Conservation (phyloP, 2,888 invertebrate species). For the Pollenia amentaria region DNA sequence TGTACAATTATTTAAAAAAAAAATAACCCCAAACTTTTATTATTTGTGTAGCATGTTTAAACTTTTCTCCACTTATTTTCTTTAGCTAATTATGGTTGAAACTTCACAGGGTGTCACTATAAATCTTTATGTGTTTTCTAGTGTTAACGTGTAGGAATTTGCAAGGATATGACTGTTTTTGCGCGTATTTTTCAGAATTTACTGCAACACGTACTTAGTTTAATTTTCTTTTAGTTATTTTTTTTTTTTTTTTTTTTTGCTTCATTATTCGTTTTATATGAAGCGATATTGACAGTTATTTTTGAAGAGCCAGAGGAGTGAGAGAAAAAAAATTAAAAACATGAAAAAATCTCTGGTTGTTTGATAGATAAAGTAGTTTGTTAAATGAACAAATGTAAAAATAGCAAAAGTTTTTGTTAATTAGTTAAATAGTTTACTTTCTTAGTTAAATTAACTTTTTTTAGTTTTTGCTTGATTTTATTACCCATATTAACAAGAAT, state of each 20-base stretch:
- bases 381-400: conserved; percentile 46
- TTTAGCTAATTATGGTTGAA: conserved; percentile 55
- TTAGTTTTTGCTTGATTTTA: conserved; percentile 37
- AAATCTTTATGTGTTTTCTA: conserved; percentile 28
- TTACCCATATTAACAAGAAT: conserved; percentile 28
- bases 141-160: conserved; percentile 45
- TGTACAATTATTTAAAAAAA: background rate
- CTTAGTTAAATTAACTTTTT: conserved; percentile 64
- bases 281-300: conserved; percentile 56
- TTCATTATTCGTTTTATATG: background rate
- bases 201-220: conserved; percentile 64
- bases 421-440: conserved; percentile 62
- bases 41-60: conserved; percentile 19
- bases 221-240: conserved; percentile 26
- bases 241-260: background rate
- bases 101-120: conserved; percentile 48
- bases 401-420: conserved; percentile 53
- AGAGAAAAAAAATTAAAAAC: background rate
- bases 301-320: background rate
- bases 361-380: conserved; percentile 52
- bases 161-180: conserved; percentile 13
- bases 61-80: conserved; percentile 23
- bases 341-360: conserved; percentile 44
- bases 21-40: conserved; percentile 26
- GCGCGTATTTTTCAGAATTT: conserved; percentile 41